Base-by-base conservation (phyloP, 2,888 invertebrate genomes). In the Cylloceria caligata region DNA sequence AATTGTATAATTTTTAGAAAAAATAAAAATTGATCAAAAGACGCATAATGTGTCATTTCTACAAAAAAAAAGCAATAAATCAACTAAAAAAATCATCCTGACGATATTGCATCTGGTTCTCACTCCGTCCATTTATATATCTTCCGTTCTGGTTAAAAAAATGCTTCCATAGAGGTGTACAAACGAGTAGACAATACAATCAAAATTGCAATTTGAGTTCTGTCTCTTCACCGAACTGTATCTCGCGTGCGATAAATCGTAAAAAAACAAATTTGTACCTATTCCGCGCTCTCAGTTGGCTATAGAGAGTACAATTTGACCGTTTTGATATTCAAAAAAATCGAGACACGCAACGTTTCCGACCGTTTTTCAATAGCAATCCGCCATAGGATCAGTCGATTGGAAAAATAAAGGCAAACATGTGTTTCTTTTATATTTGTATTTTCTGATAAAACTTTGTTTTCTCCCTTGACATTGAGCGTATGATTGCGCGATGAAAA, bases 161-260 rank as follows among this genome's bases (percentile, higher is more conserved):
- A 34, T 36, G n/a, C 34, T 16, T 6, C 60, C 34, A 34, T 36
- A 34, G 2, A 34, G 36, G 36, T 6, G 36, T 60, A n/a, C 60
- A 34, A 16, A 34, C 60, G 7, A 2, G 19, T 0, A 3, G 34
- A 60, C 60, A 7, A 60, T 60, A 60, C 34, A 60, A 36, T 9
- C 19, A 16, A 60, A 36, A 60, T 60, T 60, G 36, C 60, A 60
- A 60, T 60, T 36, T 60, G 60, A 19, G 36, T 16, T 9, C 52
- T 24, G 13, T 24, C 30, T 60, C 60, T 34, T 60, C 60, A 19
- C 7, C 34, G 36, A 11, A 60, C 7, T 34, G 34, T 34, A 34
- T n/a, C 60, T 60, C 30, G 2, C 9, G 34, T n/a, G n/a, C 60
- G 36, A 60, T 39, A 42, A 64, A 64, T 64, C 42, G 64, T 42